Evolutionary conservation across 2,888 invertebrate species (phyloP), one percentile per base, ranked within the genome.

Genomic region (Spilosoma lubricipeda): DNA sequence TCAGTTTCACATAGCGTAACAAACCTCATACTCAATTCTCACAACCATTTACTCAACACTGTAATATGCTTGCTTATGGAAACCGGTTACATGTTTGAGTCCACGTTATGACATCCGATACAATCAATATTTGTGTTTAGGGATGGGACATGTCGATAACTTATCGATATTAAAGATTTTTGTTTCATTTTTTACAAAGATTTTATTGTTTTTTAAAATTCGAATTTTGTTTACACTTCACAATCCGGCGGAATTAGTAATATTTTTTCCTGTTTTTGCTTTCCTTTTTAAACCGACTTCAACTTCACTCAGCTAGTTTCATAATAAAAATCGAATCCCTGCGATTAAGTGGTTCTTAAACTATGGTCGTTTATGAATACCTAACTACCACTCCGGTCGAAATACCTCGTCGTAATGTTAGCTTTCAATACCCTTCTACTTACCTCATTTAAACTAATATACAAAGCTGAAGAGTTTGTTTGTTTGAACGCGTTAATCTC

Each of bases 71-170:
- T 69, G 70, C 71, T 79, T 74, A 76, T 70, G 59, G 20, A 63
- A 66, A 67, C 71, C 63, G 70, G 71, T 78, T 64, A 67, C 64
- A 42, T 20, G 66, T 70, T 67, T 36, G 67, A 52, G 59, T 65
- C 70, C 72, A 20, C 72, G 79, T 83, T 84, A 76, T 84, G 84
- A 84, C 85, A 85, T 77, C 76, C 73, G 75, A 80, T 83, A 76
- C 66, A 71, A 74, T 83, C 80, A 84, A 84, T 84, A 84, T 84
- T 84, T 80, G 74, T 52, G 20, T 15, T 63, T 82, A 84, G 81
- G 65, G 80, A 77, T 78, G 81, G 20, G 73, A 63, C 70, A 23
- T 2, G 2, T 33, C 27, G 23, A 27, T 18, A 27, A 7, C 13
- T 56, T 63, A 30, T 78, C 83, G 81, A 69, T 72, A 15, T n/a